Evolutionary conservation across 2,113 vertebrate species (phyloP), one percentile per base, ranked within the genome.

Genomic region (Engystomops pustulosus): DNA sequence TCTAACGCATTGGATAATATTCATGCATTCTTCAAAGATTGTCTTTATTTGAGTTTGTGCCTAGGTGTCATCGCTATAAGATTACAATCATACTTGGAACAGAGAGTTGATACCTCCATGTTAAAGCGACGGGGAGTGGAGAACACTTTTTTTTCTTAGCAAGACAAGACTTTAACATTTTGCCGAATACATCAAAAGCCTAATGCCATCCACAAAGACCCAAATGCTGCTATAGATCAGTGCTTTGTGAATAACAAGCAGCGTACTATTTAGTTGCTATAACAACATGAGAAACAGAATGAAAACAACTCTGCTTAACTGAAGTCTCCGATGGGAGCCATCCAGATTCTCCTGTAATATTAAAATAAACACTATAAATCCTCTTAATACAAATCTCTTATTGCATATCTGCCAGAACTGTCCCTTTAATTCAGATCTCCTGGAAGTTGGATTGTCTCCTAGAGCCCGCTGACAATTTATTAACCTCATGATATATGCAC

Each of bases 191-290:
- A 85, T 85, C 60, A 85, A 85, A 85, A 27, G 38, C 75, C 74
- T 85, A 85, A 85, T 77, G 62, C 49, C 75, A 85, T 85, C 83
- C 75, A 79, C 83, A 79, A 70, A 85, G 75, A 77, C 69, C 65
- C 83, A 79, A 77, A 85, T 69, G 80, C 45, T 86, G 74, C 74
- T 67, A 88, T 90, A 93, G 90, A 94, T 89, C 92, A 91, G 89
- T 91, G 92, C 89, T 90, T 88, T 92, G 87, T 92, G 93, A 94
- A 93, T 94, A 93, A 93, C 93, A 95, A 95, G 94, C 90, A 93
- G 89, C 88, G 86, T 92, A 89, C 90, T 88, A 30, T 86, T 94
- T 89, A 90, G 93, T 95, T 94, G 88, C 93, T 92, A 94, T 93
- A 91, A 92, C 86, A 92, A 94, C 92, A 34, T 2, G 27, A 88